Evolutionary conservation across 2,888 invertebrate genomes (phyloP), one percentile per base, ranked within the genome.

Genomic region (Tipula confusa): DNA sequence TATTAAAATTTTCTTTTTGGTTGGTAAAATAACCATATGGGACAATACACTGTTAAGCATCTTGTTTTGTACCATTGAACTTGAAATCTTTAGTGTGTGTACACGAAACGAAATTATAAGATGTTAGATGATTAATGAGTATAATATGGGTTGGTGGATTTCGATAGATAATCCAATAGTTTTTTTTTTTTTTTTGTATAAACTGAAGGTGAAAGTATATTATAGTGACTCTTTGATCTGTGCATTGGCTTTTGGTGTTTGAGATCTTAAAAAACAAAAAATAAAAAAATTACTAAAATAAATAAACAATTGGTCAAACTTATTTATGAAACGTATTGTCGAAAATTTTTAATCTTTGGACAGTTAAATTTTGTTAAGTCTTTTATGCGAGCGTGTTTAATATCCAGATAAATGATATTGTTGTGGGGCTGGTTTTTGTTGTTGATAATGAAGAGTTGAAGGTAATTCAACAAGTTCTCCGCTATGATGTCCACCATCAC

Each of bases 391-490:
- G 64, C 24, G 64, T 64, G 64, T 64, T 64, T 64, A 85, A 82
- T 85, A 85, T 7, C 85, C 85, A 24, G 84, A 82, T 6, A 84
- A 84, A 11, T 48, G 83, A n/a, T 82, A 84, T 81, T 84, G 79
- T 31, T 84, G 79, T 28, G 80, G 80, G n/a, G 80, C 80, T 80
- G 80, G 29, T 33, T 84, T 83, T 24, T 84, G 83, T 83, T 64
- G 64, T 64, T 64, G 64, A 81, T 85, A 85, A 79, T 85, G 84
- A 43, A 85, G 86, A 36, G 85, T 85, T 5, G 85, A 31, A 2
- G 85, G 84, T 31, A 83, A 38, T n/a, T 85, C 84, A 18, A 83
- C 84, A 43, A 82, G 83, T 29, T 82, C 31, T 13, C 84, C 84
- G 13, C 84, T 84, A 11, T 79, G 80, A 82, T 84, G 84, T 18